A percentile compares a stretch with the other conserved stretches of the same genome.
phyloP scores from a whole-genome alignment of 2,888 invertebrate species.

The Pyralis farinalis region DNA sequence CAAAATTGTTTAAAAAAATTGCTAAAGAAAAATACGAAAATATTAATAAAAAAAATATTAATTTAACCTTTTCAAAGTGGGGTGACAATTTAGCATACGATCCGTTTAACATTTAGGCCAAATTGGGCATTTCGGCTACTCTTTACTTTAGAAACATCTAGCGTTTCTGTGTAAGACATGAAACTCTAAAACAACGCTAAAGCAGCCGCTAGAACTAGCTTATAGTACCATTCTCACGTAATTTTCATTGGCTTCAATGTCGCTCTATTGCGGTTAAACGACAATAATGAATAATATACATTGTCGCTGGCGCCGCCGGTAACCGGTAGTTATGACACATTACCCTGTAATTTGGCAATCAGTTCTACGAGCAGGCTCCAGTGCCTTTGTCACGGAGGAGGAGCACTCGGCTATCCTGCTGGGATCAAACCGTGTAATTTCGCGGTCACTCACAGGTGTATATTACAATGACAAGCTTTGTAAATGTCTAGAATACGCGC shows the following conservation, averaged over 20 bases:
- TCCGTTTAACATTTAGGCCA: too few relatives aligned
- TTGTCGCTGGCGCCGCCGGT: constrained; percentile 32
- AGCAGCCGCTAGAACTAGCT: too few relatives aligned
- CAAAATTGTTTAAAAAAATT: too few relatives aligned
- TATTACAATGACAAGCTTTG: constrained; percentile 44
- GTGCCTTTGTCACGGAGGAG: constrained; percentile 46
- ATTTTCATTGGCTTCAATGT: constrained; percentile 3
- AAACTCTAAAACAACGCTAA: too few relatives aligned
- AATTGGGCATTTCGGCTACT: too few relatives aligned
- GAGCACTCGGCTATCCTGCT: constrained; percentile 42
- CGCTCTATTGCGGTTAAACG: constrained; percentile 34
- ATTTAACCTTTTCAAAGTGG: too few relatives aligned
- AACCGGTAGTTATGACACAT: constrained; percentile 63
- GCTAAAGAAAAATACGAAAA: too few relatives aligned
- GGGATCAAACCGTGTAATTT: constrained; percentile 58
- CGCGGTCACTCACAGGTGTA: constrained; percentile 70
- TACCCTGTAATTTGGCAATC: constrained; percentile 76
- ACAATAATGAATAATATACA: constrained; percentile 48
- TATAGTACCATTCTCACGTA: constrained; percentile 26
- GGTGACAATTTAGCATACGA: too few relatives aligned
- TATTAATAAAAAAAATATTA: too few relatives aligned
- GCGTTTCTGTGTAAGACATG: too few relatives aligned
- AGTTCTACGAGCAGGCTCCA: constrained; percentile 42
- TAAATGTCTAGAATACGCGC: constrained; percentile 26
- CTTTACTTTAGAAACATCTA: too few relatives aligned